Percentiles rank a stretch among this genome's conserved stretches.
Conservation (phyloP, 2,797 vertebrate species). For the Rhynchotus rufescens region DNA sequence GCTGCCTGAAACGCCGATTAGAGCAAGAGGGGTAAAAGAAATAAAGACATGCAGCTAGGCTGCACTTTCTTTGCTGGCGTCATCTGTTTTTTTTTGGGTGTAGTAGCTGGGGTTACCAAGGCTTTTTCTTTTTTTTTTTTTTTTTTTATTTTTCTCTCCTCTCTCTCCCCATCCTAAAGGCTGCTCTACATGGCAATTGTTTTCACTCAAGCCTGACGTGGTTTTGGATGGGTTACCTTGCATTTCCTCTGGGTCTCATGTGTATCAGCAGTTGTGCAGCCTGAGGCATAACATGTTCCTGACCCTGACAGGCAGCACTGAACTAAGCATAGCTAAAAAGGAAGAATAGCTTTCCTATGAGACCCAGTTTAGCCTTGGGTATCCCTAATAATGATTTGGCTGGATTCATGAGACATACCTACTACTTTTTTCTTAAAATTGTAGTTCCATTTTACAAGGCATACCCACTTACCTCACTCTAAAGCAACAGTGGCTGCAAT, state of each 20-base stretch:
- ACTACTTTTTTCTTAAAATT: slow-evolving; percentile 10
- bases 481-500: not conserved
- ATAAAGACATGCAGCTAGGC: not conserved
- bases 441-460: not conserved
- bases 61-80: not conserved
- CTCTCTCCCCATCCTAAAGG: accelerated
- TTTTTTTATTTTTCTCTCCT: not conserved
- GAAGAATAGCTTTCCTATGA: not conserved
- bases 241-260: not conserved
- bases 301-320: not conserved
- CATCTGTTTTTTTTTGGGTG: not conserved
- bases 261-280: not conserved
- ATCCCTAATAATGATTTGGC: not conserved
- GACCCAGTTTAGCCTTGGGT: not conserved
- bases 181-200: not conserved
- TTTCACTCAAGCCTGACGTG: not conserved
- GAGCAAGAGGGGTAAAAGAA: not conserved
- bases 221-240: not conserved
- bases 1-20: not conserved
- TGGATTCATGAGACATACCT: not conserved
- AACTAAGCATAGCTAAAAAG: not conserved
- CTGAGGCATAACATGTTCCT: not conserved
- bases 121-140: not conserved
- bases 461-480: accelerated
- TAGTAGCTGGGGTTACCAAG: not conserved